Evolutionary conservation across 2,113 vertebrate genomes (phyloP).

Genomic region (Aphyosemion australe): DNA sequence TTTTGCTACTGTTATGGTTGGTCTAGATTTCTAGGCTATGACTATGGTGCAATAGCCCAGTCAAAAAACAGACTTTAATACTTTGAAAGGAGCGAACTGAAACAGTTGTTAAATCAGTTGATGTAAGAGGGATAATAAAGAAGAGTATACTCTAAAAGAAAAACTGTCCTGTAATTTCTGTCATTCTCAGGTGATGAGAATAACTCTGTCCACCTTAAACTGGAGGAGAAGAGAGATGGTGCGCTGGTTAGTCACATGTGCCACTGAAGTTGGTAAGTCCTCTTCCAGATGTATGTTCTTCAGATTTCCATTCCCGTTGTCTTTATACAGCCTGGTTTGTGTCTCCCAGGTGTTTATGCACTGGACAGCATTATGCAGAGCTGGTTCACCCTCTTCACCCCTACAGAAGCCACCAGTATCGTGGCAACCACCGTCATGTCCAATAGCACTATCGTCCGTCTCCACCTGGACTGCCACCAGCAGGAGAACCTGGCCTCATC

Average conservation of each 20-base stretch:
- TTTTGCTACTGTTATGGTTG: no score
- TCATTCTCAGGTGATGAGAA: conserved; percentile 91
- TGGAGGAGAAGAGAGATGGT: conserved; percentile 99
- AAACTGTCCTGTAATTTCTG: background rate
- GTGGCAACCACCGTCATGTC: conserved; percentile 97
- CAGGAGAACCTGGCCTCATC: conserved; percentile 96
- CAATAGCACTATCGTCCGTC: conserved; percentile 95
- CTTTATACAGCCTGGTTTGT: background rate
- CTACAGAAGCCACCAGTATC: conserved; percentile 97
- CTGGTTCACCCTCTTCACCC: conserved; percentile 98
- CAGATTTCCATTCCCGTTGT: background rate
- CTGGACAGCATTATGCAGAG: conserved; percentile 98
- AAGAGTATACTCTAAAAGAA: no score
- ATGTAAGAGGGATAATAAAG: background rate
- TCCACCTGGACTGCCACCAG: conserved; percentile 96
- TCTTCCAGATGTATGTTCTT: no score
- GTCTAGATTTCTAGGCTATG: no score
- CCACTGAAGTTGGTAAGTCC: conserved; percentile 97
- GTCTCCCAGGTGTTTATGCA: conserved; percentile 85
- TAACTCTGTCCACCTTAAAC: conserved; percentile 97
- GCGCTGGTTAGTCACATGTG: conserved; percentile 98
- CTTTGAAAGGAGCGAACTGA: no score
- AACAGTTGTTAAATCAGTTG: no score
- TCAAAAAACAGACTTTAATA: no score
- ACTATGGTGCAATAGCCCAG: no score